Percentiles rank a stretch among this genome's conserved stretches.
These are phyloP conservation scores for Samia ricini DNA, from an alignment of 1,140 invertebrate genomes.

Conservation along the genomic window DNA sequence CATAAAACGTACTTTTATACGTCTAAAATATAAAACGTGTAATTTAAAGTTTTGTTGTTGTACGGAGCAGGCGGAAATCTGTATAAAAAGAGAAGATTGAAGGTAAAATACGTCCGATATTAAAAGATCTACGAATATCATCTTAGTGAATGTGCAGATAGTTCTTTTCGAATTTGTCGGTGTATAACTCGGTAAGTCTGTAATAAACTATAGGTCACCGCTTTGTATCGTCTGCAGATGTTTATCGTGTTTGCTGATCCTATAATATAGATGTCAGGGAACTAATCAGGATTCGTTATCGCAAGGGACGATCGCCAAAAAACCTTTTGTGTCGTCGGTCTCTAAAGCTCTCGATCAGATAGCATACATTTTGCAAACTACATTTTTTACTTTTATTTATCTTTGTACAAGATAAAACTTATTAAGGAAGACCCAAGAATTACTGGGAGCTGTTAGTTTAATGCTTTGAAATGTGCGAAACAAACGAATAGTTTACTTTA, in stretches of 20 bases:
- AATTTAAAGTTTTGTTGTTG: conserved; percentile 18
- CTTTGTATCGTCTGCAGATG: conserved; percentile 5
- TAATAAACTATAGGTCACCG: background rate
- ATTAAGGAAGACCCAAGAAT: background rate
- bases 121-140: background rate
- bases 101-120: background rate
- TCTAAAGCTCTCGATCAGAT: conserved; percentile 53
- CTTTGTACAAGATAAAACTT: background rate
- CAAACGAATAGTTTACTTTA: no score
- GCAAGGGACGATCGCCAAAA: conserved; percentile 41
- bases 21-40: conserved; percentile 1
- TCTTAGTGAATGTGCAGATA: background rate
- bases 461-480: background rate
- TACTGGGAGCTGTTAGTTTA: background rate
- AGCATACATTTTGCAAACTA: conserved; percentile 54
- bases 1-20: conserved; percentile 23
- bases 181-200: background rate
- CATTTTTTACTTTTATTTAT: conserved; percentile 34
- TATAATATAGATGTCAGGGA: conserved; percentile 51
- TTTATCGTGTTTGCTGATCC: conserved; percentile 13
- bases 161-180: background rate
- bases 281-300: conserved; percentile 48
- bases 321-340: conserved; percentile 37
- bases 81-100: conserved; percentile 23
- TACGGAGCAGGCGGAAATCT: conserved; percentile 34